Conservation (phyloP, 2,113 vertebrate species). For the Phocoena sinus region DNA sequence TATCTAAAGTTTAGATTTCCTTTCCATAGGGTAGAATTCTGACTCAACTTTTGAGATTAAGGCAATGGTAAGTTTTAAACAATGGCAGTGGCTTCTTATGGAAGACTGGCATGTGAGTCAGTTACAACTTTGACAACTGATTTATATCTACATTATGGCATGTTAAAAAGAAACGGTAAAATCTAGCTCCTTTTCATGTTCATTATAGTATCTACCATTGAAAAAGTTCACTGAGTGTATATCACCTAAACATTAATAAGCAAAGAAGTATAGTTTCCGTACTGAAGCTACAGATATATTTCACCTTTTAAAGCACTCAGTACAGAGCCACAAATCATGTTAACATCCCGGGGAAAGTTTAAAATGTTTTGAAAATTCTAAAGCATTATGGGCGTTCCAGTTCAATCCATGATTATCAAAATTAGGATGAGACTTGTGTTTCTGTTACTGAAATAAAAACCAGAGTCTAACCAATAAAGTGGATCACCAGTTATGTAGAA, state of each 20-base stretch:
- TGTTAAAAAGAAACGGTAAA: not conserved
- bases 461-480: not conserved
- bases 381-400: not conserved
- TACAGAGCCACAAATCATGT: not conserved
- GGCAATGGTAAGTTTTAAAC: not conserved
- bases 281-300: not conserved
- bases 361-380: not conserved
- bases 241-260: not conserved
- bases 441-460: not conserved
- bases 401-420: not conserved
- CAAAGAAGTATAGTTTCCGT: not conserved
- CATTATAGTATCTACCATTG: not conserved
- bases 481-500: not conserved
- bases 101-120: not conserved
- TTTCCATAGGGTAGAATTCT: not conserved
- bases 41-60: not conserved
- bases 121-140: not conserved
- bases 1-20: not conserved
- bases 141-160: not conserved
- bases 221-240: not conserved
- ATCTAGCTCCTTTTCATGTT: not conserved
- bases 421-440: not conserved
- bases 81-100: not conserved
- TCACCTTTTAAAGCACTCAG: not conserved
- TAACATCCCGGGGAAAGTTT: not conserved